Percentiles rank a stretch among this genome's conserved stretches.
Evolutionary conservation across 1,140 invertebrate species (phyloP).

Genomic region (Brachionus rubens): DNA sequence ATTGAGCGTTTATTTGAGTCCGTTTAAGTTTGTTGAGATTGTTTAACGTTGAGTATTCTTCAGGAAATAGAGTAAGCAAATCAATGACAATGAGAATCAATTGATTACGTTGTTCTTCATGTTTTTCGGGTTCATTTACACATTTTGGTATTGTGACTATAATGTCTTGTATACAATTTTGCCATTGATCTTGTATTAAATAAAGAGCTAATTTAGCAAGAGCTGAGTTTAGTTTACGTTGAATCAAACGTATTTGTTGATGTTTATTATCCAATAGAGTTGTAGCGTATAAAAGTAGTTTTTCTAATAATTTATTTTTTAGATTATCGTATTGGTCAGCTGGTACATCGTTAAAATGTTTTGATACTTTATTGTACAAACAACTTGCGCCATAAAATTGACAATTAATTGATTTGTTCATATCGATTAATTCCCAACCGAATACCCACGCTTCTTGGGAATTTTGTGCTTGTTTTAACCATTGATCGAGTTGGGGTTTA

Average conservation of each 20-base stretch:
- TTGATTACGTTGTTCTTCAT: constrained; percentile 40
- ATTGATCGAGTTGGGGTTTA: constrained; percentile 42
- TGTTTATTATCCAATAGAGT: constrained; percentile 9
- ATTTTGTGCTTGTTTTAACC: constrained; percentile 36
- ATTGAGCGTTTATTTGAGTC: constrained; percentile 35
- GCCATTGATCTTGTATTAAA: constrained; percentile 45
- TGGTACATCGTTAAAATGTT: constrained; percentile 41
- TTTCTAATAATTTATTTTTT: constrained; percentile 41
- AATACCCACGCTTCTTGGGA: constrained; percentile 30
- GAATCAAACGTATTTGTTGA: constrained; percentile 25
- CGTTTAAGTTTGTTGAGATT: constrained; percentile 39
- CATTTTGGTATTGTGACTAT: constrained; percentile 35
- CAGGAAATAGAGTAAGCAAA: constrained; percentile 23
- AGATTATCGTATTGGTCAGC: constrained; percentile 28
- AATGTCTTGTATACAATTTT: constrained; percentile 33
- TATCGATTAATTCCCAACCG: constrained; percentile 25
- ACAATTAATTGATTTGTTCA: constrained; percentile 38
- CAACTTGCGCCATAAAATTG: constrained; percentile 45
- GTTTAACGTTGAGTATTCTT: constrained; percentile 21
- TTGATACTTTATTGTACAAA: constrained; percentile 40
- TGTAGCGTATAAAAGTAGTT: constrained; percentile 29
- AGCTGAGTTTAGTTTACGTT: constrained; percentile 32
- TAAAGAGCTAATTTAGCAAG: constrained; percentile 32
- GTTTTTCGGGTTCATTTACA: constrained; percentile 24
- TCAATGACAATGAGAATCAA: constrained; percentile 29